A percentile compares a stretch with the other conserved stretches of the same genome.
Conservation (phyloP, 2,797 vertebrate species). For the Falco columbarius region DNA sequence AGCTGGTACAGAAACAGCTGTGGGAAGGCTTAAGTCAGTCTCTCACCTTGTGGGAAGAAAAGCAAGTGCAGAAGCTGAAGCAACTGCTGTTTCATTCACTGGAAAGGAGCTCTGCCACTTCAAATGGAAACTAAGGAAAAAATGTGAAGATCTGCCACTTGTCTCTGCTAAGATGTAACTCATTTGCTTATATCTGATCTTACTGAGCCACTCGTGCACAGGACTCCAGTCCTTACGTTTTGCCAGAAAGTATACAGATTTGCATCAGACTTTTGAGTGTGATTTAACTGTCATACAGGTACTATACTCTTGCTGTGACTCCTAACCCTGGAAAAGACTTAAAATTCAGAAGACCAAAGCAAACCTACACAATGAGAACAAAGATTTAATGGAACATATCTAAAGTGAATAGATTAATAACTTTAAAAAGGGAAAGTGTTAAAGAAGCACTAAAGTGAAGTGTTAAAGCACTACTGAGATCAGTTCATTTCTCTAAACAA, state of each 20-base stretch:
- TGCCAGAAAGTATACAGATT: neutral
- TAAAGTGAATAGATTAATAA: neutral
- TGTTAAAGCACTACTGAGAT: neutral
- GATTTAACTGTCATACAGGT: neutral
- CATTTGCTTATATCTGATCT: neutral
- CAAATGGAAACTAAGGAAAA: neutral
- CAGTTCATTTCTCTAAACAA: neutral
- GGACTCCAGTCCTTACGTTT: neutral
- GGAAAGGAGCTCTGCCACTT: neutral
- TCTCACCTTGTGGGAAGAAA: neutral
- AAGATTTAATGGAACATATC: neutral
- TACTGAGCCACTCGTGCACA: neutral
- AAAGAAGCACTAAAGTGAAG: neutral
- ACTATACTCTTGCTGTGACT: neutral
- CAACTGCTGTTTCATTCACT: neutral
- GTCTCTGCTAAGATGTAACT: neutral
- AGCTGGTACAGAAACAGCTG: neutral
- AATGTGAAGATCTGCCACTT: neutral
- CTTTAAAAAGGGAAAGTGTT: neutral
- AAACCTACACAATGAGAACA: neutral
- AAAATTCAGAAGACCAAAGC: neutral
- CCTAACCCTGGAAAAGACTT: neutral
- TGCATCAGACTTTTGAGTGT: neutral
- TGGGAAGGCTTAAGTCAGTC: neutral
- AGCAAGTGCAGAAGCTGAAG: neutral